phyloP scores from a whole-genome alignment of 2,888 invertebrate species.

The Panorpa germanica region DNA sequence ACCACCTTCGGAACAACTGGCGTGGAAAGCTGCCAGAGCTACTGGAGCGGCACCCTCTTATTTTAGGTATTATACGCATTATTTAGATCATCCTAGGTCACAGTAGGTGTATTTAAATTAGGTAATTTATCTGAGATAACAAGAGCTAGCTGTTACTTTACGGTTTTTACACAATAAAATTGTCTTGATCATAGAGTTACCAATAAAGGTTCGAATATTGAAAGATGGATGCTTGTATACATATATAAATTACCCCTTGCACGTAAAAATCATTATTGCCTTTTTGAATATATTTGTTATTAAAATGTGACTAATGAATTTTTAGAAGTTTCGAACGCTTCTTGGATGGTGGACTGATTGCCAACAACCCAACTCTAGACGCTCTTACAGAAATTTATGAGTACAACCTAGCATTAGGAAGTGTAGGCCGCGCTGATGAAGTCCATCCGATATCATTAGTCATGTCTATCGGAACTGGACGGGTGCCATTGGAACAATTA shows the following conservation, averaged over 20 bases:
- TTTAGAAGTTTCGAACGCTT: conserved; percentile 45
- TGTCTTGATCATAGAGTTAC: too few species aligned
- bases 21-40: conserved; percentile 90
- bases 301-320: conserved; percentile 10
- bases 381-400: conserved; percentile 86
- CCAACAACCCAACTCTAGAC: conserved; percentile 94
- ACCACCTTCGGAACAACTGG: too few species aligned
- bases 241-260: too few species aligned
- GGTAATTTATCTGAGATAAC: too few species aligned
- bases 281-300: conserved; percentile 8
- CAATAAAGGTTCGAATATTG: too few species aligned
- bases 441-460: conserved; percentile 48
- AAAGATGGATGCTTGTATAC: too few species aligned
- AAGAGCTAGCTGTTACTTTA: too few species aligned
- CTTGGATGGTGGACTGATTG: conserved; percentile 86
- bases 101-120: too few species aligned
- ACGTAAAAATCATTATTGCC: too few species aligned
- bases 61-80: conserved; percentile 65
- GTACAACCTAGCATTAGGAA: conserved; percentile 62
- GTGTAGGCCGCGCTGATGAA: conserved; percentile 41
- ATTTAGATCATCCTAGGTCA: too few species aligned
- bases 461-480: conserved; percentile 63
- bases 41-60: conserved; percentile 97
- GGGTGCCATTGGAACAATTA: conserved; percentile 49
- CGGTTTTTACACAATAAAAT: too few species aligned